Evolutionary conservation across 2,888 invertebrate genomes (phyloP), one percentile per base, ranked within the genome.

Genomic region (Tenthredo distinguenda): DNA sequence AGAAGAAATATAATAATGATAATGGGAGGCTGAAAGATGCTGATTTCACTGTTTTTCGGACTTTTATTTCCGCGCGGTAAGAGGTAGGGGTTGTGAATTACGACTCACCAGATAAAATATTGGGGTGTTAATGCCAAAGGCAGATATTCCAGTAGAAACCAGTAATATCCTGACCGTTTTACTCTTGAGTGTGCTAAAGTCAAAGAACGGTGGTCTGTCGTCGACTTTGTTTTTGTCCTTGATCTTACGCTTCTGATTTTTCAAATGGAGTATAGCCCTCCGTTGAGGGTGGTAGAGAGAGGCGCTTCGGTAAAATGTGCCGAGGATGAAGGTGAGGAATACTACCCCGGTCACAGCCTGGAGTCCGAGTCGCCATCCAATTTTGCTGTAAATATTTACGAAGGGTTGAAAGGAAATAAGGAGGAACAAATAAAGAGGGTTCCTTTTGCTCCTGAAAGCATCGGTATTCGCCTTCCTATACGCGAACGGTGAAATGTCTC

Each of bases 241-340:
- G 94, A 97, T 96, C 93, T 97, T 97, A 87, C 97, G 95, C 92
- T 97, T 97, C 93, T 98, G 98, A 94, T 97, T 98, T 94, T 98
- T 98, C 90, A 98, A 95, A 93, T 98, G 98, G 68, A 98, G 95
- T 90, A 98, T 98, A 86, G 98, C 98, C 86, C 98, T 95, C 86
- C 98, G 94, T 92, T 98, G 97, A 0, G 98, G 98, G 92, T 98
- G 98, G 94, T 98, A 98, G 10, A 98, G 94, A 0, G 98, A 97
- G 0, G 98, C 98, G 7, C 98, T 98, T 50, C 98, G 96, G 94
- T 98, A 98, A 94, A 97, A 97, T 6, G 97, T 97, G 84, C 98
- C 98, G 47, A 98, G 95, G 90, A 98, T 96, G 92, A 98, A 98
- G 0, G 97, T 97, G 77, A 96, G 94, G 90, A 97, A 97, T 62